These are phyloP conservation scores for Elachura formosa DNA, from an alignment of 2,113 vertebrate genomes.

Conservation along the genomic window DNA sequence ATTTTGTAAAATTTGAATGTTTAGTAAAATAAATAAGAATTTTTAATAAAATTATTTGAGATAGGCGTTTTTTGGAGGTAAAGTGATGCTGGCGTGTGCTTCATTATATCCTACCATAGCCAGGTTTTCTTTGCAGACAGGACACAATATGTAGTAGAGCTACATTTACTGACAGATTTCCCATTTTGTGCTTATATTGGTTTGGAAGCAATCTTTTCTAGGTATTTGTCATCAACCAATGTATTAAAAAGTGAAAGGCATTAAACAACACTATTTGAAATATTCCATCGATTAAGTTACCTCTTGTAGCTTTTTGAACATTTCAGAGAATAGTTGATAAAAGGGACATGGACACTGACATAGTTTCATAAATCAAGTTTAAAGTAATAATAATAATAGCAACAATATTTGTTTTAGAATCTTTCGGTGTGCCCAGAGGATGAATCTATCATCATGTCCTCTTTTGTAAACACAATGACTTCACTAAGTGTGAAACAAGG, in stretches of 20 bases:
- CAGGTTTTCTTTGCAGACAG: not conserved
- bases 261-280: not conserved
- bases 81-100: not conserved
- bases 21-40: not conserved
- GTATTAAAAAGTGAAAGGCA: not conserved
- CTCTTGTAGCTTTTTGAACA: not conserved
- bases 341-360: not conserved
- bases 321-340: not conserved
- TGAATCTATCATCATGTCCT: conserved; percentile 99
- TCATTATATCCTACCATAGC: fast-evolving
- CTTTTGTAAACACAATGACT: conserved; percentile 99
- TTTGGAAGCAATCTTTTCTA: not conserved
- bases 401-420: conserved; percentile 75
- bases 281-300: fast-evolving
- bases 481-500: conserved; percentile 98
- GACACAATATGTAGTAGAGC: not conserved
- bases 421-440: conserved; percentile 98
- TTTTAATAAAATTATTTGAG: not conserved
- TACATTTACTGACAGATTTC: not conserved
- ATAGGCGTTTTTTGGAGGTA: not conserved
- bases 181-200: not conserved
- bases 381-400: not conserved
- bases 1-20: not conserved
- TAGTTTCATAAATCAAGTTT: not conserved
- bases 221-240: not conserved